A percentile compares a stretch with the other conserved stretches of the same genome.
These are phyloP conservation scores for Pelusios castaneus DNA, from an alignment of 2,113 vertebrate species.

Conservation along the genomic window DNA sequence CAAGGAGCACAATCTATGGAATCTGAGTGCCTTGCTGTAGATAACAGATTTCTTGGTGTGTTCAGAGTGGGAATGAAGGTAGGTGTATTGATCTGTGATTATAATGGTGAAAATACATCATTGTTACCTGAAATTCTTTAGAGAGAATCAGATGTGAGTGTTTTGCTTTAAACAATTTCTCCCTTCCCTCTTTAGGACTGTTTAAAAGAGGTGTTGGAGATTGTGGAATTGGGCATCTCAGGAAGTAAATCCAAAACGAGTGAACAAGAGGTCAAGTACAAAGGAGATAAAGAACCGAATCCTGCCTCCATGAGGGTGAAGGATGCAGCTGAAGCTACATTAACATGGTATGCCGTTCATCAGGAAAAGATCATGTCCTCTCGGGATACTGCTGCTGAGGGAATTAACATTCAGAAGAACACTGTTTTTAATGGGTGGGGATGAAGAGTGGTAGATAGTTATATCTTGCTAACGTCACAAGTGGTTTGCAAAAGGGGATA, in stretches of 20 bases:
- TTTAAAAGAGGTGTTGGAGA: conserved; percentile 94
- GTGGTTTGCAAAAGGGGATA: not conserved
- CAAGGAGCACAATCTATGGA: not conserved
- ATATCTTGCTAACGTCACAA: not conserved
- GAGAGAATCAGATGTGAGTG: not conserved
- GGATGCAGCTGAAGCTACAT: conserved; percentile 93
- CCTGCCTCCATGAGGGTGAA: conserved; percentile 97
- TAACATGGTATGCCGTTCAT: conserved; percentile 87
- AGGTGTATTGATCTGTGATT: not conserved
- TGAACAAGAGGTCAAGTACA: conserved; percentile 92
- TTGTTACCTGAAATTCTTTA: conserved; percentile 19
- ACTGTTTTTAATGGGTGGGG: not conserved
- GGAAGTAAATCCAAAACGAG: conserved; percentile 92
- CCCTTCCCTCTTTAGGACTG: conserved; percentile 85
- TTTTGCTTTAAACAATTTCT: not conserved
- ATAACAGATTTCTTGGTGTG: not conserved
- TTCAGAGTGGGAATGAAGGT: not conserved
- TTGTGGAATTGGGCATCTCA: conserved; percentile 95
- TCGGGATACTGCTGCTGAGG: not conserved
- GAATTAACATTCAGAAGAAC: not conserved
- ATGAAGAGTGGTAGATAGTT: not conserved
- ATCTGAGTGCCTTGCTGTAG: not conserved
- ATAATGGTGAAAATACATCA: not conserved
- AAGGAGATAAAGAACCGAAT: conserved; percentile 95
- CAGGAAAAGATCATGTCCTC: not conserved